Base-by-base conservation (phyloP, 2,113 vertebrate species). In the Barbus barbus region DNA sequence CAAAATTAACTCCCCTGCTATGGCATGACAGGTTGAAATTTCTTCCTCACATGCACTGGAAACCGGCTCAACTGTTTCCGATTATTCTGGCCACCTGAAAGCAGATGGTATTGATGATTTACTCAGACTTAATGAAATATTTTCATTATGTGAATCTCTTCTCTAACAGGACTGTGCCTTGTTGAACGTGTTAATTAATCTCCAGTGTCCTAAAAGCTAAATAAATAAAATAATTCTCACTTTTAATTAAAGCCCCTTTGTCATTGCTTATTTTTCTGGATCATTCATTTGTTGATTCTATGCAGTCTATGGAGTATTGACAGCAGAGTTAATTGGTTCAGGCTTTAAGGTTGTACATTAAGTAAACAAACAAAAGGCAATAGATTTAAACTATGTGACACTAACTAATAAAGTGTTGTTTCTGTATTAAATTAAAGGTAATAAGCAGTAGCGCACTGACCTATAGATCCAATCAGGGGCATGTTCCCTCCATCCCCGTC, bases 11-110 rank as follows among this genome's bases (percentile, higher is more conserved):
- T 76, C 41, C 41, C 24, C 24, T 67, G 81, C 53, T 89, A 87
- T 79, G 81, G 83, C 83, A 87, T 31, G 31, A 84, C 81, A 63
- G 83, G 78, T 18, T 89, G 87, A 24, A 85, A 81, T 79, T 86
- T 90, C 85, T 86, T 88, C 53, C 81, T 83, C 48, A n/a, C 81
- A 12, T 83, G 81, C 8, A 69, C 18, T 12, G 87, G 83, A 86
- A 86, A 76, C 12, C 86, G 85, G 78, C 78, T 83, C 26, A 82
- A 13, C 36, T 82, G 63, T 69, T 86, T 89, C 24, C 84, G 87
- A 38, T 87, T 81, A 88, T 81, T 84, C 83, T 53, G 46, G 26
- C 58, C 78, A 82, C 60, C 73, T 85, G 72, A 56, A 85, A 81
- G 73, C 24, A 58, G 20, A 72, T 56, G 75, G 48, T 11, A 22